Percentiles rank a stretch among this genome's conserved stretches.
These are phyloP conservation scores for Chorisops tibialis DNA, from an alignment of 2,888 invertebrate species.

Conservation along the genomic window DNA sequence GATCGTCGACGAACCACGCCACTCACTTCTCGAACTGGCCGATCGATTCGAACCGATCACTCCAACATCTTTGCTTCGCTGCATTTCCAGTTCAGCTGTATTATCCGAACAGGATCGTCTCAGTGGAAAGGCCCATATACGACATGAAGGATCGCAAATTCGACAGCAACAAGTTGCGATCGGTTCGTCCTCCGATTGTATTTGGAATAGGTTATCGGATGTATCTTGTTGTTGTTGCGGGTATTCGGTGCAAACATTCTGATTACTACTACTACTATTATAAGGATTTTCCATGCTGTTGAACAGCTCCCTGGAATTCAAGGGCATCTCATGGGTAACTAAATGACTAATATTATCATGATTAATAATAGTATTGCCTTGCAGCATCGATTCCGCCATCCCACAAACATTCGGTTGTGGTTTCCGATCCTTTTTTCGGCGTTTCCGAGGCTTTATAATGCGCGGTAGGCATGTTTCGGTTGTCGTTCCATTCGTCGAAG, in stretches of 20 bases:
- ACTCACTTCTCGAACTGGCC: not conserved
- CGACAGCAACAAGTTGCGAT: slow-evolving; percentile 38
- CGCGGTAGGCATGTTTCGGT: slow-evolving; percentile 75
- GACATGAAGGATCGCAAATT: slow-evolving; percentile 48
- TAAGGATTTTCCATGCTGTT: not conserved
- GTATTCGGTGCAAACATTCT: not conserved
- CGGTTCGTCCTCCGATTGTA: slow-evolving; percentile 12
- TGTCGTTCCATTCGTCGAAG: slow-evolving; percentile 47
- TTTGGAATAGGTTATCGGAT: not conserved
- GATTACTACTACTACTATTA: not conserved
- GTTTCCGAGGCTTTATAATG: slow-evolving; percentile 84
- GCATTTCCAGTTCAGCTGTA: slow-evolving; percentile 40
- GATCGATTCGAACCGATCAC: slow-evolving; percentile 45
- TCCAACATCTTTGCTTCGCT: slow-evolving; percentile 37
- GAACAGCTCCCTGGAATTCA: not conserved
- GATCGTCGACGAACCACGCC: not conserved
- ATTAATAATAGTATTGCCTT: not conserved
- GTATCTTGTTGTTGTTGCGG: not conserved
- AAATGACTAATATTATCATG: slow-evolving; percentile 9
- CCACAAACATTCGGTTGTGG: slow-evolving; percentile 47
- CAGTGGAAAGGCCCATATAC: slow-evolving; percentile 51
- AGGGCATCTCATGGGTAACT: slow-evolving; percentile 1
- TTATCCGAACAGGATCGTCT: slow-evolving; percentile 50
- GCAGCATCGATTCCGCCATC: not conserved
- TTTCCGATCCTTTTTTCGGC: slow-evolving; percentile 85